Base-by-base conservation (phyloP, 2,797 vertebrate species). In the Rhinella marina region DNA sequence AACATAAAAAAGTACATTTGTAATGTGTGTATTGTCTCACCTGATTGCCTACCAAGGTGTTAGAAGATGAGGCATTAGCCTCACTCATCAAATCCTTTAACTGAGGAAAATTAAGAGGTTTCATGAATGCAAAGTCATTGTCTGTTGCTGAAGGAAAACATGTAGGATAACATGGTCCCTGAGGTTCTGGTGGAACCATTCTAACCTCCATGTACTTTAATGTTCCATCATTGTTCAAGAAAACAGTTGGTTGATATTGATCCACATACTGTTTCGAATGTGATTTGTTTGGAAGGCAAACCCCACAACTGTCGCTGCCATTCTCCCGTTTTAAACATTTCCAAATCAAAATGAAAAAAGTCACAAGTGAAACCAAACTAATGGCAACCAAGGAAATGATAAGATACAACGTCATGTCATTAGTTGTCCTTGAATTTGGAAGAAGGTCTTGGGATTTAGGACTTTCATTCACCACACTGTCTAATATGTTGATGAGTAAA, bases 131-230 rank as follows among this genome's bases (percentile, higher is more conserved):
- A n/a, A 87, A n/a, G 64, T 87, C 61, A 56, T 54, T 64, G 14
- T 64, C 97, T 32, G 97, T 98, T 89, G 96, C 90, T 10, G 97
- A 97, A 56, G 98, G 97, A 92, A 97, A 98, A 92, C 97, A 98
- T 54, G 97, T 96, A 92, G 97, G 94, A 91, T 99, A 98, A 91
- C 96, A 96, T 78, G 96, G 97, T 73, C 95, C 96, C 88, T 96
- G 95, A 0, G 96, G 91, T 1, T 96, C 95, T 91, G 94, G 93
- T 85, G 93, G 84, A 16, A 94, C 95, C 88, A 98, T 95, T 5
- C 98, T 97, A 85, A 99, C 98, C 93, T 99, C 98, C 97, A 99
- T 97, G 89, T 99, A 98, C 89, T 97, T 96, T 80, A 99, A 97
- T 2, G 98, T 98, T n/a, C 95, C 96, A 80, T 97, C 96, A 2